These are phyloP conservation scores for Quadroppia sp. DNA, from an alignment of 2,888 invertebrate species.

Conservation along the genomic window DNA sequence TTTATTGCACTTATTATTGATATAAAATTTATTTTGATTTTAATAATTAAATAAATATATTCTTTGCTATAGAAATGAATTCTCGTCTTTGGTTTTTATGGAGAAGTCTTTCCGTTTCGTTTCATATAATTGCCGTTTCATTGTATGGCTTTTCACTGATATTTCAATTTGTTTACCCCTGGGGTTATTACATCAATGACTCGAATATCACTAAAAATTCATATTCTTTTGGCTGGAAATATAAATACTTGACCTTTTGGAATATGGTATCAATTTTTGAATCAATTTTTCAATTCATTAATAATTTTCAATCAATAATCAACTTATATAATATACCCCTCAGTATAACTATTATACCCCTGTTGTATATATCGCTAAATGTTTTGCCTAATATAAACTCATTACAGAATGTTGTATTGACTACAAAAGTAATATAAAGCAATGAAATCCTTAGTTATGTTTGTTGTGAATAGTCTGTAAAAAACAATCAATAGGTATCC, in stretches of 20 bases:
- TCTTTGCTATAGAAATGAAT: neutral
- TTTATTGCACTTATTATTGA: neutral
- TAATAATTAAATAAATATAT: neutral
- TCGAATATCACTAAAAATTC: neutral
- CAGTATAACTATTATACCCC: too few species aligned
- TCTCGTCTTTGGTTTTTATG: conserved; percentile 2
- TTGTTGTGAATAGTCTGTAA: too few species aligned
- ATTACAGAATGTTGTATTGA: too few species aligned
- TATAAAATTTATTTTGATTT: too few species aligned
- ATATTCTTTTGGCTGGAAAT: conserved; percentile 29
- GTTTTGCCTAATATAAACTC: too few species aligned
- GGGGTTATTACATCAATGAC: conserved; percentile 10
- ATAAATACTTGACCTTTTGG: conserved; percentile 10
- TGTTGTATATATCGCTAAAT: too few species aligned
- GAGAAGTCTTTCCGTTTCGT: neutral
- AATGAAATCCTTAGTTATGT: too few species aligned
- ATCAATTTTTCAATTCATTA: neutral
- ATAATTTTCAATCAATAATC: too few species aligned
- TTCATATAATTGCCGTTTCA: neutral
- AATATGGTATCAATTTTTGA: neutral
- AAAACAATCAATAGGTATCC: too few species aligned
- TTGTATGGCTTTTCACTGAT: conserved; percentile 1
- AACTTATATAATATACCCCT: too few species aligned
- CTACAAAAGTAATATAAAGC: too few species aligned
- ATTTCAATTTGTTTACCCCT: conserved; percentile 18